phyloP scores from a whole-genome alignment of 1,140 invertebrate genomes.

The Acromyrmex echinatior region DNA sequence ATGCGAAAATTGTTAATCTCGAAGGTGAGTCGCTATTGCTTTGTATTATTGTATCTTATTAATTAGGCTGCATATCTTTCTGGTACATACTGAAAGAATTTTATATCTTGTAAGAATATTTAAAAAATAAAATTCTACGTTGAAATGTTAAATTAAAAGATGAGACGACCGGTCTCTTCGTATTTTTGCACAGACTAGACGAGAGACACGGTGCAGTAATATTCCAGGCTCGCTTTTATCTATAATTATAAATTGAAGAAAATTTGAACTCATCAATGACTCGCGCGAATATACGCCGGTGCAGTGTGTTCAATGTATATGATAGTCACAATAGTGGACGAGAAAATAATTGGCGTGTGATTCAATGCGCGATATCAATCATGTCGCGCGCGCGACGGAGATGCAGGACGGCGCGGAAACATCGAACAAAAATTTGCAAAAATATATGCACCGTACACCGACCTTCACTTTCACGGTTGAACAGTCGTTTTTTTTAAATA shows the following conservation, averaged over 20 bases:
- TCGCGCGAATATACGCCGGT: neutral
- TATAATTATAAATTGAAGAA: neutral
- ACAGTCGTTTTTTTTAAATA: slow-evolving; percentile 27
- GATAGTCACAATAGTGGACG: neutral
- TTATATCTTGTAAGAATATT: neutral
- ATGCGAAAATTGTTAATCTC: slow-evolving; percentile 72
- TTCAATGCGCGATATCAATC: neutral
- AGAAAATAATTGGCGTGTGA: slow-evolving; percentile 38
- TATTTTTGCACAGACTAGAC: neutral
- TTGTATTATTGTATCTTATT: neutral
- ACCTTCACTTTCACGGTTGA: slow-evolving; percentile 60
- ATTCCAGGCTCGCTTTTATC: neutral
- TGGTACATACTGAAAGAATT: neutral
- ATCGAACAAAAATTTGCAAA: slow-evolving; percentile 46
- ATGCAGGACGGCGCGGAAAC: slow-evolving; percentile 10
- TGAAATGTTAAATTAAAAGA: neutral
- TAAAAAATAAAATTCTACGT: neutral
- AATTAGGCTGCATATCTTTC: neutral
- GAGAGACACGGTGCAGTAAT: neutral
- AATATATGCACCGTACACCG: slow-evolving; percentile 39
- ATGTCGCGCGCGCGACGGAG: neutral
- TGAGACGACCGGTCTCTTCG: neutral
- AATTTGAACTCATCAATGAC: neutral
- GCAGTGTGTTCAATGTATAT: too few species aligned
- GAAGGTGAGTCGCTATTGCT: slow-evolving; percentile 61